phyloP scores from a whole-genome alignment of 2,888 invertebrate species.

The Hydrotaea cyrtoneurina region DNA sequence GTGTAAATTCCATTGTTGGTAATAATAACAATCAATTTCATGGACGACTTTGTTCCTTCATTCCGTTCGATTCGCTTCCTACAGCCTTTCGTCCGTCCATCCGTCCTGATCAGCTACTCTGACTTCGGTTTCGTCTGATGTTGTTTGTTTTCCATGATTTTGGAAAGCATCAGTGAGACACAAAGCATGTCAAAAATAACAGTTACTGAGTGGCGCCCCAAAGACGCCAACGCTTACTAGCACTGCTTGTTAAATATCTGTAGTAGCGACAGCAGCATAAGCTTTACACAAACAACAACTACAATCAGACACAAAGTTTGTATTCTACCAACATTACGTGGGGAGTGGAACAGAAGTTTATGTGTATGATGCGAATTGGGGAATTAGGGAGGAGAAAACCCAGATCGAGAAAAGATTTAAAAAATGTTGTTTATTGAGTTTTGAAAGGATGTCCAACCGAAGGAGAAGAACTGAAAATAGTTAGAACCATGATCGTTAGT shows the following conservation, averaged over 20 bases:
- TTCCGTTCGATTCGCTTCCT: conserved; percentile 42
- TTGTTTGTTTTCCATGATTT: conserved; percentile 26
- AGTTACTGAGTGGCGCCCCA: conserved; percentile 46
- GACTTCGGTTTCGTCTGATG: neutral
- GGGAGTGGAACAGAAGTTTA: too few species aligned
- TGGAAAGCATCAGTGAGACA: conserved; percentile 38
- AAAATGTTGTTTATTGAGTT: too few species aligned
- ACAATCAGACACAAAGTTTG: neutral
- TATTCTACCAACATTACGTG: too few species aligned
- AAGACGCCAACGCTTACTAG: conserved; percentile 39
- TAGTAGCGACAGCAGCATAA: neutral
- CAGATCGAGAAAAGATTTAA: too few species aligned
- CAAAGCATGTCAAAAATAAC: conserved; percentile 42
- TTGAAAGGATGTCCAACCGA: too few species aligned
- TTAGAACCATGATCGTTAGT: too few species aligned
- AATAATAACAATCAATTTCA: conserved; percentile 52
- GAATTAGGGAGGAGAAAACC: too few species aligned
- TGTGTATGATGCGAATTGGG: too few species aligned
- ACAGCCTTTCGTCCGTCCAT: too few species aligned
- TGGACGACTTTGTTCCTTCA: conserved; percentile 44
- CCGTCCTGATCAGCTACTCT: neutral
- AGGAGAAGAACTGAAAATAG: too few species aligned
- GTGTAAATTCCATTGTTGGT: neutral
- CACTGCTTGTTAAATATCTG: too few species aligned
- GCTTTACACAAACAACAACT: neutral